Evolutionary conservation across 2,797 vertebrate species (phyloP).

Genomic region (Sebastolobus altivelis): DNA sequence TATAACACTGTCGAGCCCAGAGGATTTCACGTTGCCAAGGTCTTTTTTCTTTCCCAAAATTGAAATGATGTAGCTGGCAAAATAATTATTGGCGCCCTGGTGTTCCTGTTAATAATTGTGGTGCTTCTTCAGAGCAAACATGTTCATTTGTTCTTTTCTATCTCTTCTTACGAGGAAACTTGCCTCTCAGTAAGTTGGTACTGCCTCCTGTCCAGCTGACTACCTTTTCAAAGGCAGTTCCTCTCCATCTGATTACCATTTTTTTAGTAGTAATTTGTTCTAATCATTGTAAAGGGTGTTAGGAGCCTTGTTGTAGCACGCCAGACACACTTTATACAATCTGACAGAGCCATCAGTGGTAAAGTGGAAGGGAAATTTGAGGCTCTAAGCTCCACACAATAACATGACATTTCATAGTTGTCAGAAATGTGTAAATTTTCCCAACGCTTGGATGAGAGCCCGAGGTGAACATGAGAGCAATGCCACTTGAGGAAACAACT

Average conservation of each 20-base stretch:
- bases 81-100: slow-evolving; percentile 1
- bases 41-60: slow-evolving; percentile 13
- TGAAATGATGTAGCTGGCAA: slow-evolving; percentile 33
- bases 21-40: slow-evolving; percentile 13
- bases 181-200: neutral
- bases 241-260: slow-evolving; percentile 36
- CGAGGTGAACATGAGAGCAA: slow-evolving; percentile 16
- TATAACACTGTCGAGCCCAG: slow-evolving; percentile 13
- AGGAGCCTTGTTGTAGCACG: slow-evolving; percentile 33
- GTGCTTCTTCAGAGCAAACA: slow-evolving; percentile 27
- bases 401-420: slow-evolving; percentile 33
- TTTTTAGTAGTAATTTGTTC: slow-evolving; percentile 48
- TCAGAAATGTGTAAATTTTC: slow-evolving; percentile 28
- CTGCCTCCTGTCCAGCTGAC: slow-evolving; percentile 30
- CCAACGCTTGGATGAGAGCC: neutral
- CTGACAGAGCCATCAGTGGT: slow-evolving; percentile 48
- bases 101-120: slow-evolving; percentile 28
- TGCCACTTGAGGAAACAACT: slow-evolving; percentile 22
- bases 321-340: slow-evolving; percentile 33
- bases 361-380: slow-evolving; percentile 51
- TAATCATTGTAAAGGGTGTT: slow-evolving; percentile 37
- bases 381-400: slow-evolving; percentile 13
- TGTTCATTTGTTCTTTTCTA: slow-evolving; percentile 2
- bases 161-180: slow-evolving; percentile 10
- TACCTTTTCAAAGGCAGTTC: slow-evolving; percentile 38